Conservation (phyloP, 2,797 vertebrate species). For the Chloroceryle inda region DNA sequence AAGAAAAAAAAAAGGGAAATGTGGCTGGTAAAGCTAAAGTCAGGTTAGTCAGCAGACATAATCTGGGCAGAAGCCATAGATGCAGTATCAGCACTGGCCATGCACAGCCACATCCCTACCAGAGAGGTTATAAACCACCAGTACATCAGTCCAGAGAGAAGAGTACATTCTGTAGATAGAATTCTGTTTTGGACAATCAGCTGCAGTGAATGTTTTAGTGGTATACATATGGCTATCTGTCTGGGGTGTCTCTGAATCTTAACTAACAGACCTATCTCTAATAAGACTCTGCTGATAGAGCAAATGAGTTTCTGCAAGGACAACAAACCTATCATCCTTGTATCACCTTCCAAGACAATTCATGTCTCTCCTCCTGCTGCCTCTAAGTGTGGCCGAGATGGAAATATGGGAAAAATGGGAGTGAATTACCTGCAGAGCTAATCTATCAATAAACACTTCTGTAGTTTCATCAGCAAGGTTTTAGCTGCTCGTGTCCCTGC, state of each 20-base stretch:
- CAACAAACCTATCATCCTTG: neutral
- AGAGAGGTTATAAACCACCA: neutral
- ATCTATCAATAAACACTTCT: neutral
- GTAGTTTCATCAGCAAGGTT: neutral
- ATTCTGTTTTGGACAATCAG: neutral
- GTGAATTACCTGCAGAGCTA: neutral
- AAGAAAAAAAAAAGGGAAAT: neutral
- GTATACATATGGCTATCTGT: neutral
- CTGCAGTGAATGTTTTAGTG: neutral
- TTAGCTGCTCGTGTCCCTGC: neutral
- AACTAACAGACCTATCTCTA: neutral
- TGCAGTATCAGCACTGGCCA: neutral
- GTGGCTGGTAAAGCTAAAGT: neutral
- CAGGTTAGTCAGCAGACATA: neutral
- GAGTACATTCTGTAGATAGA: neutral
- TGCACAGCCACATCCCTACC: fast-evolving
- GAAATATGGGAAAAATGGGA: neutral
- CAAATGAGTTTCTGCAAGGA: neutral
- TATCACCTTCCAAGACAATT: neutral
- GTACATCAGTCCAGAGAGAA: neutral
- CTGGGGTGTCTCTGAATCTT: neutral
- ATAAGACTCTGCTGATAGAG: neutral
- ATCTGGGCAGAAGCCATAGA: neutral
- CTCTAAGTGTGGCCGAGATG: neutral
- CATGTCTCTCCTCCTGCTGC: neutral